phyloP scores from a whole-genome alignment of 2,797 vertebrate genomes.

The Pyrocephalus nanus region DNA sequence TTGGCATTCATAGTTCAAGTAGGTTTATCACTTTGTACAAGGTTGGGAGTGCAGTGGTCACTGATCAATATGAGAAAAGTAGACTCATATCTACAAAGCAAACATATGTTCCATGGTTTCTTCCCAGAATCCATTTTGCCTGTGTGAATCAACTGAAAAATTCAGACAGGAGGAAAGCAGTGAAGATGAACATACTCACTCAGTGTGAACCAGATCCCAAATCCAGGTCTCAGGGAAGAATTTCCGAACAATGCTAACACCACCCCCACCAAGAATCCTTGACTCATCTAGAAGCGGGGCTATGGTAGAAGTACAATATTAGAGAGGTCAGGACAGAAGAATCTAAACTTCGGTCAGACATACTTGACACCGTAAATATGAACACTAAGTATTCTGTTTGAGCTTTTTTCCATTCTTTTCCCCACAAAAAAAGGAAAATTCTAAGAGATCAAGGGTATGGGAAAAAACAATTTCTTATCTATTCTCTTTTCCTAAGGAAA shows the following conservation, averaged over 20 bases:
- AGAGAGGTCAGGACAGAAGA: not conserved
- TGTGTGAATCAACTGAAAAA: not conserved
- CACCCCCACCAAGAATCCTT: rapidly evolving
- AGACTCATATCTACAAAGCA: not conserved
- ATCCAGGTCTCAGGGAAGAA: conserved; percentile 75
- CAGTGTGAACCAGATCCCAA: conserved; percentile 55
- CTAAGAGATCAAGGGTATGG: rapidly evolving
- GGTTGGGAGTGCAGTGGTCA: not conserved
- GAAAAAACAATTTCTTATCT: not conserved
- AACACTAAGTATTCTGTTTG: not conserved
- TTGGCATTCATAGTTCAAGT: not conserved
- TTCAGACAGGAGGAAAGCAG: not conserved
- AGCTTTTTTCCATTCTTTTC: not conserved
- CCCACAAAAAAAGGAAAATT: not conserved
- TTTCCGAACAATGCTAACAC: conserved; percentile 39
- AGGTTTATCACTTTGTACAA: not conserved
- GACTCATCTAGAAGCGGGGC: not conserved
- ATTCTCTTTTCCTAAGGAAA: not conserved
- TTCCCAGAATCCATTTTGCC: not conserved
- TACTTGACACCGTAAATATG: not conserved
- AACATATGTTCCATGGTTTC: not conserved
- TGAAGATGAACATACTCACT: conserved; percentile 59
- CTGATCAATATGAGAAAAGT: not conserved
- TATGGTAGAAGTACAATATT: not conserved
- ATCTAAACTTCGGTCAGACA: not conserved